Base-by-base conservation (phyloP, 2,888 invertebrate species). In the Morpho achilles region DNA sequence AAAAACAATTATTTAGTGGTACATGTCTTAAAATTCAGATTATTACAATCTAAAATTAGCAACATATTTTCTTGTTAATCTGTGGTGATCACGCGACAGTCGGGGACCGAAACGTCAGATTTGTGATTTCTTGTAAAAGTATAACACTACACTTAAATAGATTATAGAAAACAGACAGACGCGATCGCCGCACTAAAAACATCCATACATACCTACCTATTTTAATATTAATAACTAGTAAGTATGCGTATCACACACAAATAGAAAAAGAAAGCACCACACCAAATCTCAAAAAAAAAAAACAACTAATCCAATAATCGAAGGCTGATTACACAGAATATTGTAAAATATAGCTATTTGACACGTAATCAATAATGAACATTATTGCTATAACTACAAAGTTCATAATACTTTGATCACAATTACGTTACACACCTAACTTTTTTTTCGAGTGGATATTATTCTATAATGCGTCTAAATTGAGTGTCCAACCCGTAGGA, bases 91-190 rank as follows among this genome's bases (percentile, higher is more conserved):
- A 74, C 79, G 77, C 45, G 45, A 53, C 53, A 16, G 69, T 62
- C 65, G 59, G 67, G 43, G 65, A 68, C 73, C 77, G 74, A 76
- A 72, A 75, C 70, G 76, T 79, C 79, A 77, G 76, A 77, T 82
- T 85, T 87, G 84, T 87, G 85, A 87, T 87, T 82, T 81, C 75
- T 78, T 89, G 87, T 87, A 87, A 87, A 87, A 87, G 80, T 80
- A 69, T 80, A 81, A 82, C 82, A 82, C 87, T 88, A 89, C 87
- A 76, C 87, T 87, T 89, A 87, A 76, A 77, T 82, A 82, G 76
- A 82, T 80, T 77, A 84, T 80, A 85, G 78, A 74, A 79, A 79
- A 69, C 52, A 56, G 44, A 56, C 22, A 69, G 71, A 75, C 81
- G 81, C 87, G 87, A 77, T 79, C 87, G 86, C 87, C 87, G 69